Base-by-base conservation (phyloP, 2,888 invertebrate species). In the Isoperla grammatica region DNA sequence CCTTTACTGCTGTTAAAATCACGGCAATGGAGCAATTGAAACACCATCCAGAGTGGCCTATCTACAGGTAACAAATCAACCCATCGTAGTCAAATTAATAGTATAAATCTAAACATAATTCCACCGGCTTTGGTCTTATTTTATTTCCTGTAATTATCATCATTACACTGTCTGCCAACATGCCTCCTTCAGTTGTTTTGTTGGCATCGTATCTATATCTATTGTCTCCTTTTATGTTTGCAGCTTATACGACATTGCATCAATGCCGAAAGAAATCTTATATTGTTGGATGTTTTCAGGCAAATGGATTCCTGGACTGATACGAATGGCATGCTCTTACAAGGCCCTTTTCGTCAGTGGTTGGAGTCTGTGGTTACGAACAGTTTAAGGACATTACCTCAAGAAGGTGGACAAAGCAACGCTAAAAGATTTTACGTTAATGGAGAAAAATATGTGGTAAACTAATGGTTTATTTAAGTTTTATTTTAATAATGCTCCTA, bases 261-360 rank as follows among this genome's bases (percentile, higher is more conserved):
- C n/a, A n/a, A n/a, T n/a, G n/a, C n/a, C n/a, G n/a, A n/a, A n/a
- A n/a, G n/a, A n/a, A n/a, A n/a, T n/a, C n/a, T n/a, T n/a, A n/a
- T n/a, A n/a, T 46, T 19, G 20, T 22, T 5, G 46, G 43, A 46
- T 5, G 20, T 46, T 46, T 46, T 1, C 61, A 78, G 75, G 64
- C 69, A 72, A 0, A 73, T 77, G 0, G 67, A 74, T 0, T 75
- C 73, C 1, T 78, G 79, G 75, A 68, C 80, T 2, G 77, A 77
- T 49, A 13, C 69, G 0, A 71, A 78, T 0, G 77, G 76, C 23
- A 80, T 76, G 66, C 71, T 78, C 59, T 64, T 80, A 53, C 76
- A 80, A 70, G 71, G 73, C 50, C 76, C 77, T 65, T 78, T 81
- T 65, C 73, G 79, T 0, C 68, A 71, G 0, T 83, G 83, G 82